Base-by-base conservation (phyloP, 1,140 invertebrate genomes). In the Hesperophylax magnus region DNA sequence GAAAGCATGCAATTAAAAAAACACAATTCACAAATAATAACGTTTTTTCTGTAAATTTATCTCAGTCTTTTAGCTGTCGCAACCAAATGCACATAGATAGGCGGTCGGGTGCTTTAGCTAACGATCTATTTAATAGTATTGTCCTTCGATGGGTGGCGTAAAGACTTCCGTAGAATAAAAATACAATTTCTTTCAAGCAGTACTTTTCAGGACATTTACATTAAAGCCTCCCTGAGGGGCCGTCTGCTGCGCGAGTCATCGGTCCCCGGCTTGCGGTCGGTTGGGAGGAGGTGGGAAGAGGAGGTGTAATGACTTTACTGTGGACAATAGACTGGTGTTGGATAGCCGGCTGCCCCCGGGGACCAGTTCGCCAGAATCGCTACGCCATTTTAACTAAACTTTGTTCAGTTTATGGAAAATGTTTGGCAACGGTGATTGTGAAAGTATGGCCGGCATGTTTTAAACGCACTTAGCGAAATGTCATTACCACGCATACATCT, bases 191-290 rank as follows among this genome's bases (percentile, higher is more conserved):
- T 47, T 47, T 47, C 39, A 47, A 8, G 39, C 39, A 47, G 39
- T 47, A 47, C 39, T 47, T 34, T 67, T 67, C 22, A 67, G 63
- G 63, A 67, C 11, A 67, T 67, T 67, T 67, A 31, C 63, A 67
- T 67, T 67, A 67, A 67, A 67, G 31, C 24, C 24, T 67, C 63
- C 61, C 63, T 6, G 14, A 9, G 27, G 63, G 31, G 22, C 31
- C 63, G 22, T 22, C 27, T 17, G 11, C 58, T 31, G 24, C 22
- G 31, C 27, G 31, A 67, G 63, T 34, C 24, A 67, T 67, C 31
- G 63, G 63, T 67, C 63, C 63, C 63, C 14, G 63, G 31, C 22
- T n/a, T 17, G 63, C 63, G 24, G 22, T 47, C 39, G 39, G 39
- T 2, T 14, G 39, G 39, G 39, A 8, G 34, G 34, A 39, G 34